These are phyloP conservation scores for Manis crassicaudata DNA, from an alignment of 2,797 vertebrate genomes.

Conservation along the genomic window DNA sequence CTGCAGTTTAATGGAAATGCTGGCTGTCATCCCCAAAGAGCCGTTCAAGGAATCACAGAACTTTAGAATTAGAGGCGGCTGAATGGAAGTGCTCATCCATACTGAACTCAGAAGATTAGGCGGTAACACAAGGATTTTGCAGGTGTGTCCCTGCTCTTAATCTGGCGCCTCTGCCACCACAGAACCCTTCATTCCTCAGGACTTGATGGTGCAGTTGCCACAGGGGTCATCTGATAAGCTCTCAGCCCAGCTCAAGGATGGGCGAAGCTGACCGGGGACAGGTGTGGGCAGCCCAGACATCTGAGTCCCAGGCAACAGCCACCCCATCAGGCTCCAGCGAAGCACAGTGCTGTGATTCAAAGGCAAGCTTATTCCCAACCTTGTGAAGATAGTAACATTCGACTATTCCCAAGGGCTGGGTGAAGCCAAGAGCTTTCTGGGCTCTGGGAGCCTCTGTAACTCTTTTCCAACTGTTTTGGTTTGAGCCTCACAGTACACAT, in stretches of 20 bases:
- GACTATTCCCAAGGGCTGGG: not conserved
- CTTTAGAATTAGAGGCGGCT: constrained; percentile 2
- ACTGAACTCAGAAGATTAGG: not conserved
- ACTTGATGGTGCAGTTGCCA: not conserved
- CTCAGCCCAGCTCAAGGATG: not conserved
- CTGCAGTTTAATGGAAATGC: constrained; percentile 50
- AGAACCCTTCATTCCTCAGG: not conserved
- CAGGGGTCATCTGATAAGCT: not conserved
- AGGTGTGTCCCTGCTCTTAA: not conserved
- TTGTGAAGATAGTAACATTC: not conserved
- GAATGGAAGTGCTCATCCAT: constrained; percentile 27
- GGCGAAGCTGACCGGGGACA: not conserved
- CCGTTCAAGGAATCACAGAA: constrained; percentile 60
- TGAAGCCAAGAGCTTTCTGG: not conserved
- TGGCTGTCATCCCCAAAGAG: constrained; percentile 60
- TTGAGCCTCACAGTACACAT: not conserved
- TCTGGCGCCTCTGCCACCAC: not conserved
- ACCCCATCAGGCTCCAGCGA: not conserved
- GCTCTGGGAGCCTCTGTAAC: constrained; percentile 7
- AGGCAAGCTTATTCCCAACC: not conserved
- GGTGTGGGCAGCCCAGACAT: not conserved
- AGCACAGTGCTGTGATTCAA: not conserved
- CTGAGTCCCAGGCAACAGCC: not conserved
- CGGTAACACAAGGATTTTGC: not conserved
- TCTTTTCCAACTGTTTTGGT: constrained; percentile 33